Percentiles rank a stretch among this genome's conserved stretches.
phyloP scores from a whole-genome alignment of 2,113 vertebrate species.

The Sus scrofa region T2T-Sscrofa CM000818.6:14811501-14812000 shows the following conservation, averaged over 20 bases:
- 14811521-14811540: conserved; percentile 69
- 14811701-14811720: conserved; percentile 2
- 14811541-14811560: conserved; percentile 52
- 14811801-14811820: neutral
- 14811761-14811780: neutral
- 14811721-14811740: neutral
- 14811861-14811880: neutral
- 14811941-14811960: neutral
- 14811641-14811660: conserved; percentile 7
- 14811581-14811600: conserved; percentile 61
- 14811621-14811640: neutral
- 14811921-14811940: neutral
- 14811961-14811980: neutral
- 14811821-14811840: neutral
- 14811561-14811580: conserved; percentile 63
- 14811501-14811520: conserved; percentile 59
- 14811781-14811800: conserved; percentile 3
- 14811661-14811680: conserved; percentile 25
- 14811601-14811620: neutral
- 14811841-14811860: neutral
- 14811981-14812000: neutral
- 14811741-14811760: neutral
- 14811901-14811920: neutral
- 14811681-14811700: conserved; percentile 23
- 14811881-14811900: neutral